phyloP scores from a whole-genome alignment of 2,113 vertebrate genomes.

The Garra rufa region DNA sequence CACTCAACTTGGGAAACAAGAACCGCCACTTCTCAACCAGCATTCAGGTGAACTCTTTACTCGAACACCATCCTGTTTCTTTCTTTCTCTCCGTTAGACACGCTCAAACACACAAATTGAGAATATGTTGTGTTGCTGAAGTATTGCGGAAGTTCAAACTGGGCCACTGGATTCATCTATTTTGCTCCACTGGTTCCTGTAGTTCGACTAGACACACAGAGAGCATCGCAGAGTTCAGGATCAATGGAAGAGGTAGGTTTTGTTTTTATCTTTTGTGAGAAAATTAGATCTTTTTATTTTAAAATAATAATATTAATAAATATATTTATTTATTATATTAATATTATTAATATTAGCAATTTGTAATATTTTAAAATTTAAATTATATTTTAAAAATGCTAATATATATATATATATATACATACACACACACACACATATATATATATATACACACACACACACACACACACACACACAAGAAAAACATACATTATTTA shows the following conservation, averaged over 20 bases:
- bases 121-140: neutral
- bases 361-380: too few relatives aligned
- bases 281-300: neutral
- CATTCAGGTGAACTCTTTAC: neutral
- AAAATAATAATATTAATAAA: neutral
- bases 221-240: neutral
- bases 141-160: neutral
- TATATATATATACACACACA: too few relatives aligned
- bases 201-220: neutral
- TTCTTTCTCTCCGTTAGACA: neutral
- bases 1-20: slow-evolving; percentile 12
- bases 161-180: neutral
- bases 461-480: too few relatives aligned
- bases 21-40: slow-evolving; percentile 15
- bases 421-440: too few relatives aligned
- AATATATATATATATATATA: too few relatives aligned
- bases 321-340: too few relatives aligned
- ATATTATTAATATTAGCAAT: too few relatives aligned
- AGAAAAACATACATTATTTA: too few relatives aligned
- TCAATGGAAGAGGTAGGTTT: slow-evolving; percentile 1
- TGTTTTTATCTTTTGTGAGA: neutral
- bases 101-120: neutral
- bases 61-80: neutral
- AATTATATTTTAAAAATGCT: too few relatives aligned
- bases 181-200: neutral